These are phyloP conservation scores for Oxyura jamaicensis DNA, from an alignment of 2,113 vertebrate species.

Conservation along the genomic window DNA sequence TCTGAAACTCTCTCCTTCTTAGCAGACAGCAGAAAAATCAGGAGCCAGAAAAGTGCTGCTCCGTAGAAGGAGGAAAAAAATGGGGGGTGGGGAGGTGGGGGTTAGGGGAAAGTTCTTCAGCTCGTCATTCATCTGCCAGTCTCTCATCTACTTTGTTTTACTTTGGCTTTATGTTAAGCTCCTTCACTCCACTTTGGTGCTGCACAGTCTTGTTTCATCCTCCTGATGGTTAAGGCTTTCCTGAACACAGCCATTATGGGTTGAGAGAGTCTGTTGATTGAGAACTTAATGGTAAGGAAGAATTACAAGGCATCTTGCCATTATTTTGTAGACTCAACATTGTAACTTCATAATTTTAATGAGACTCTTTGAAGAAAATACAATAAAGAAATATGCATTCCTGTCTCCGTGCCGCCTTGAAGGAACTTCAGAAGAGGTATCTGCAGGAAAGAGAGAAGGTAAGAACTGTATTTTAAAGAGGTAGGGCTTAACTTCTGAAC, in stretches of 20 bases:
- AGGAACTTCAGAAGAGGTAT: not conserved
- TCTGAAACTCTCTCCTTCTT: not conserved
- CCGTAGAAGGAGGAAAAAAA: not conserved
- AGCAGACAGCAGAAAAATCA: not conserved
- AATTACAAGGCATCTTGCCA: not conserved
- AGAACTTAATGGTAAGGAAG: not conserved
- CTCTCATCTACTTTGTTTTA: not conserved
- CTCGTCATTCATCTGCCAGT: not conserved
- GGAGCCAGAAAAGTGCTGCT: not conserved
- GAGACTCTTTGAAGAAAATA: not conserved
- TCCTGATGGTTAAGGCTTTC: not conserved
- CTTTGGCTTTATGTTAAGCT: constrained; percentile 1
- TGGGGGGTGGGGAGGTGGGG: too few species aligned
- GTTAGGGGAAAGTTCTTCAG: not conserved
- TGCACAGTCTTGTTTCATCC: not conserved
- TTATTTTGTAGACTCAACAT: not conserved
- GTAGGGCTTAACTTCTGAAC: not conserved
- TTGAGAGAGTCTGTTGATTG: not conserved
- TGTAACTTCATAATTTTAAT: not conserved
- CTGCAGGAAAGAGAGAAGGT: not conserved
- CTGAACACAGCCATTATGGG: not conserved
- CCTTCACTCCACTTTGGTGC: not conserved
- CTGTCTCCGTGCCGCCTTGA: not conserved
- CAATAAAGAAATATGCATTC: constrained; percentile 3
- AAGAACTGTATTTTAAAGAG: not conserved